Conservation (phyloP, 1,140 invertebrate species). For the Spodoptera frugiperda region DNA sequence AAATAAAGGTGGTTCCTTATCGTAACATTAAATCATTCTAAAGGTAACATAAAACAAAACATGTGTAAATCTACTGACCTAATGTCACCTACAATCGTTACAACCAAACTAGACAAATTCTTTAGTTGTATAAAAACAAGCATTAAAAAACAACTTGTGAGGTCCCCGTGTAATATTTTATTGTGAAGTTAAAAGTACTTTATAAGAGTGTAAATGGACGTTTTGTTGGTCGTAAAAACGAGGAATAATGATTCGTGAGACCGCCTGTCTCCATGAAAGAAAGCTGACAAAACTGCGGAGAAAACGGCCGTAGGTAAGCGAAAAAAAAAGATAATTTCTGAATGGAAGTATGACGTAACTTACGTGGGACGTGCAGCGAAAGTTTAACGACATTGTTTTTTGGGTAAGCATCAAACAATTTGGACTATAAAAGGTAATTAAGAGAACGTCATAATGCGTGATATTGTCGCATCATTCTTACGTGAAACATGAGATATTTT, state of each 20-base stretch:
- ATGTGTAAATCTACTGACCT: neutral
- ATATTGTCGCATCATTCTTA: constrained; percentile 24
- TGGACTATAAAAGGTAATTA: constrained; percentile 38
- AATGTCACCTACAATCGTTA: neutral
- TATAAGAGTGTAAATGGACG: constrained; percentile 12
- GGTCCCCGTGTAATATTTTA: constrained; percentile 8
- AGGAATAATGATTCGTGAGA: constrained; percentile 46
- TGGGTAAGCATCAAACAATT: neutral
- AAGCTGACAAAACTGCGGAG: constrained; percentile 46
- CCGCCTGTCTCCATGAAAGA: constrained; percentile 33
- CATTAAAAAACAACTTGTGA: constrained; percentile 13
- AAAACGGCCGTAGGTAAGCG: constrained; percentile 50
- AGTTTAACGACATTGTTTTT: constrained; percentile 62
- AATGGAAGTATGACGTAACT: constrained; percentile 60
- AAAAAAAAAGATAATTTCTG: constrained; percentile 55
- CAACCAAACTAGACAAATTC: neutral
- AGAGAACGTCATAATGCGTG: neutral
- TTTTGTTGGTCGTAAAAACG: constrained; percentile 37
- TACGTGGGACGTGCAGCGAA: constrained; percentile 62
- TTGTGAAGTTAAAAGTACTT: constrained; percentile 26
- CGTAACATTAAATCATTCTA: too few relatives aligned
- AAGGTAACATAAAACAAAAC: too few relatives aligned
- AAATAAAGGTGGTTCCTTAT: too few relatives aligned
- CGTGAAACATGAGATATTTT: constrained; percentile 11
- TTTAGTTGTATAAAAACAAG: neutral